phyloP scores from a whole-genome alignment of 2,888 invertebrate genomes.

The Neoaliturus tenellus region DNA sequence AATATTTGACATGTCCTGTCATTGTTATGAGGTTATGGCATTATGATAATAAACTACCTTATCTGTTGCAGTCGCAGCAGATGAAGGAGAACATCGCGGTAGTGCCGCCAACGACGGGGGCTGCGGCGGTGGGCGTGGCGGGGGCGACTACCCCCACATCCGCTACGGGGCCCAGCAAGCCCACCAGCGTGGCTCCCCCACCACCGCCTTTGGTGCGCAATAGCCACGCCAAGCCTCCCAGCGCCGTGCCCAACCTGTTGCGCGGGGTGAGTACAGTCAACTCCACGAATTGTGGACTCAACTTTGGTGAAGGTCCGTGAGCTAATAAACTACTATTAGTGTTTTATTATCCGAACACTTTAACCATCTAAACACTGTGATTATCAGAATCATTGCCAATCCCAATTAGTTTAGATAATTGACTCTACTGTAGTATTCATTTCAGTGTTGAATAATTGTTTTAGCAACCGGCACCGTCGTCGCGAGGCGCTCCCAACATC shows the following conservation, averaged over 20 bases:
- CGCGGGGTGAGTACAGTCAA: conserved; percentile 72
- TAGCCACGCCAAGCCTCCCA: conserved; percentile 65
- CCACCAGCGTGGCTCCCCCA: conserved; percentile 71
- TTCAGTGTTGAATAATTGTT: neutral
- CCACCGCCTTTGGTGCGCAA: conserved; percentile 62
- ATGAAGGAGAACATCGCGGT: conserved; percentile 81
- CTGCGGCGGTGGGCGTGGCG: conserved; percentile 57
- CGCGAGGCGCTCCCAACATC: conserved; percentile 71
- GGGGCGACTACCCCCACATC: conserved; percentile 60
- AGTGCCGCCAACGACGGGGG: conserved; percentile 71
- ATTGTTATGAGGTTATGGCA: too few species aligned
- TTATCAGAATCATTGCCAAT: too few species aligned
- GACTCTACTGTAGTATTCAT: too few species aligned
- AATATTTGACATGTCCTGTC: too few species aligned
- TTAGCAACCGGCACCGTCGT: conserved; percentile 75
- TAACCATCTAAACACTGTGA: too few species aligned
- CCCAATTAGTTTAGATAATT: too few species aligned
- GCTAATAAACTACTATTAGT: too few species aligned
- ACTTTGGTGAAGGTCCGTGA: too few species aligned
- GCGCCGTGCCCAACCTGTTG: conserved; percentile 72
- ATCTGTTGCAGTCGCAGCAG: conserved; percentile 81
- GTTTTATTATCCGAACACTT: too few species aligned
- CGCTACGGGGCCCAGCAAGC: conserved; percentile 61
- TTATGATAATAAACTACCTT: too few species aligned
- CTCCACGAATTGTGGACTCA: too few species aligned